These are phyloP conservation scores for Chlorospingus semifuscus DNA, from an alignment of 2,797 vertebrate genomes.

Conservation along the genomic window DNA sequence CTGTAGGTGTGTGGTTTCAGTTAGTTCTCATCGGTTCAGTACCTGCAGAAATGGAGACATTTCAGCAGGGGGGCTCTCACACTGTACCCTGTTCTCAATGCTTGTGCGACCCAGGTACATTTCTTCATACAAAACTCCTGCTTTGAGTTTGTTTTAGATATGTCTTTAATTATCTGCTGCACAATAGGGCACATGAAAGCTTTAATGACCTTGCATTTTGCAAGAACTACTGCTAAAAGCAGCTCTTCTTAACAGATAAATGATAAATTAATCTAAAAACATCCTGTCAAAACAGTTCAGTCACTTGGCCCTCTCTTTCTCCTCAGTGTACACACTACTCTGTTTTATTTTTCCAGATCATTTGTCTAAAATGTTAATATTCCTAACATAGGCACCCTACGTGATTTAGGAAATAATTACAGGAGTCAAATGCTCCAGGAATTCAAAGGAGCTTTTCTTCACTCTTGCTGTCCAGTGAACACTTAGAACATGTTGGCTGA, in stretches of 20 bases:
- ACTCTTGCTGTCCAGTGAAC: neutral
- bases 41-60: neutral
- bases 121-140: neutral
- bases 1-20: neutral
- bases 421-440: neutral
- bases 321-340: neutral
- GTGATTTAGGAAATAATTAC: neutral
- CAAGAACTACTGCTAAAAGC: neutral
- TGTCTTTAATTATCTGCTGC: neutral
- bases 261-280: neutral
- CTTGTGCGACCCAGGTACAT: neutral
- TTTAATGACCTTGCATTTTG: neutral
- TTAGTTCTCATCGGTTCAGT: neutral
- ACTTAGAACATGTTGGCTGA: rapidly evolving
- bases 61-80: neutral
- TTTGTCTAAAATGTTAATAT: neutral
- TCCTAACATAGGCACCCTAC: neutral
- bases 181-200: neutral
- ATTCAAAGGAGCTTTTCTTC: neutral
- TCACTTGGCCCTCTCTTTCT: neutral
- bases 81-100: neutral
- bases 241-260: neutral
- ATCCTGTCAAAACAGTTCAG: neutral
- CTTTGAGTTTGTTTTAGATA: slow-evolving; percentile 1
- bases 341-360: neutral